These are phyloP conservation scores for Zosterops borbonicus DNA, from an alignment of 2,113 vertebrate species.

Conservation along the genomic window DNA sequence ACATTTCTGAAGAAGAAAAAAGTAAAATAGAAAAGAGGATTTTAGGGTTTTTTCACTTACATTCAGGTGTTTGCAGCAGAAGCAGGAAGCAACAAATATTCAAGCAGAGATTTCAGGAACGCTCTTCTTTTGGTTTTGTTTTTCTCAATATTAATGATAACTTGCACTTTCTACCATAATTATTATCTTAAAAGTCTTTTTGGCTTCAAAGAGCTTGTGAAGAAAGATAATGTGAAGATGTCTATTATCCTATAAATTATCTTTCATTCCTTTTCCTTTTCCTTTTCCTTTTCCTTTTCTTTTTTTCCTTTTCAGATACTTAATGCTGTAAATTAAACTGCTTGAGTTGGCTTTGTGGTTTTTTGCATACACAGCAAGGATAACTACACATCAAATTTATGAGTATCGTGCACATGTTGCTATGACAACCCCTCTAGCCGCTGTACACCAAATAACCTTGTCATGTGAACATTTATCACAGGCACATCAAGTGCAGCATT, in stretches of 20 bases:
- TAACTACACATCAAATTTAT: constrained; percentile 85
- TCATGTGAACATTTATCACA: constrained; percentile 82
- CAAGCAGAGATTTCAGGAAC: constrained; percentile 28
- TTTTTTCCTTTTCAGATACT: neutral
- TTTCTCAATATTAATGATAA: constrained; percentile 64
- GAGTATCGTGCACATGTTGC: constrained; percentile 78
- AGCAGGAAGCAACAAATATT: constrained; percentile 59
- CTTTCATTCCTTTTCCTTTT: neutral
- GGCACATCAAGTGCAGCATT: constrained; percentile 77
- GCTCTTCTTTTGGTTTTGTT: neutral
- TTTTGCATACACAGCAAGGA: constrained; percentile 85
- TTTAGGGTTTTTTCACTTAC: neutral
- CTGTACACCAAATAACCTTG: constrained; percentile 84
- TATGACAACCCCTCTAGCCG: constrained; percentile 78
- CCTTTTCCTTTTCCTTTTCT: neutral
- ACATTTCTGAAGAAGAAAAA: constrained; percentile 31
- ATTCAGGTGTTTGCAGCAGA: constrained; percentile 39
- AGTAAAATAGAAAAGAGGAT: neutral
- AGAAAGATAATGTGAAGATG: constrained; percentile 55
- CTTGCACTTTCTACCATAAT: constrained; percentile 60
- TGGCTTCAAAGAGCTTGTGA: constrained; percentile 61
- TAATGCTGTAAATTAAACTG: constrained; percentile 78
- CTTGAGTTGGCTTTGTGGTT: constrained; percentile 73
- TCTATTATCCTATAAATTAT: constrained; percentile 67
- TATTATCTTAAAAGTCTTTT: constrained; percentile 69